These are phyloP conservation scores for Sus scrofa DNA, from an alignment of 2,113 vertebrate species.

Conservation along the genomic window DNA sequence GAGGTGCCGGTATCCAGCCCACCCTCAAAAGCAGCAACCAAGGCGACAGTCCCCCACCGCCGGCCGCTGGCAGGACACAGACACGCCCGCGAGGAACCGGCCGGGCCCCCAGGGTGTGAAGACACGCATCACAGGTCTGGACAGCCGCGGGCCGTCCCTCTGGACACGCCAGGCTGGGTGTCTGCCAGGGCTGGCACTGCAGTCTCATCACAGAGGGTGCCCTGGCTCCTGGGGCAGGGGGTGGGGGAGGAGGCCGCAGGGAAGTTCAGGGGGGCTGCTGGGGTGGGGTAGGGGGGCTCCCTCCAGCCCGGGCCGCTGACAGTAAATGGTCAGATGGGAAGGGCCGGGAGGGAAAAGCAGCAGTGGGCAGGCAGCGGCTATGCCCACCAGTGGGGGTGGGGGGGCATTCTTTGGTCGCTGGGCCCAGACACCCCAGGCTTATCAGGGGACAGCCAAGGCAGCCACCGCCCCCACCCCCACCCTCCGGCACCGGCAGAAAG, in stretches of 20 bases:
- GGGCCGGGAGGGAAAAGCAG: constrained; percentile 35
- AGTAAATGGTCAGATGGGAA: background rate
- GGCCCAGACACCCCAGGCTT: background rate
- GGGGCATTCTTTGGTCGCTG: background rate
- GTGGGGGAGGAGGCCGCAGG: background rate
- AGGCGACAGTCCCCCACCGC: background rate
- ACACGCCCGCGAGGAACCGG: rapidly evolving
- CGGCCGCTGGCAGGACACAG: background rate
- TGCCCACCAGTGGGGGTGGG: background rate
- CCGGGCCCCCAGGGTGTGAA: background rate
- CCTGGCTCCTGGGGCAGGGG: background rate
- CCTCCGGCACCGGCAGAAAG: background rate
- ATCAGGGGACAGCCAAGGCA: rapidly evolving
- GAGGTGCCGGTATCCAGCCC: constrained; percentile 77
- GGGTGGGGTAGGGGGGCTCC: background rate
- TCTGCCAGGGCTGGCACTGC: constrained; percentile 72
- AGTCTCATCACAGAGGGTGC: background rate
- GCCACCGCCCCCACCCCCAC: background rate
- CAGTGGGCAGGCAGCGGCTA: background rate
- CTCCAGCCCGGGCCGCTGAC: background rate
- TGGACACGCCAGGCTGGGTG: constrained; percentile 57
- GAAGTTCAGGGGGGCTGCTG: too few species aligned
- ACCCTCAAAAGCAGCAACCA: constrained; percentile 76
- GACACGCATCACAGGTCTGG: constrained; percentile 21
- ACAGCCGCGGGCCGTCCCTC: constrained; percentile 70